A percentile compares a stretch with the other conserved stretches of the same genome.
phyloP scores from a whole-genome alignment of 1,140 invertebrate genomes.

The Campoletis sonorensis region DNA sequence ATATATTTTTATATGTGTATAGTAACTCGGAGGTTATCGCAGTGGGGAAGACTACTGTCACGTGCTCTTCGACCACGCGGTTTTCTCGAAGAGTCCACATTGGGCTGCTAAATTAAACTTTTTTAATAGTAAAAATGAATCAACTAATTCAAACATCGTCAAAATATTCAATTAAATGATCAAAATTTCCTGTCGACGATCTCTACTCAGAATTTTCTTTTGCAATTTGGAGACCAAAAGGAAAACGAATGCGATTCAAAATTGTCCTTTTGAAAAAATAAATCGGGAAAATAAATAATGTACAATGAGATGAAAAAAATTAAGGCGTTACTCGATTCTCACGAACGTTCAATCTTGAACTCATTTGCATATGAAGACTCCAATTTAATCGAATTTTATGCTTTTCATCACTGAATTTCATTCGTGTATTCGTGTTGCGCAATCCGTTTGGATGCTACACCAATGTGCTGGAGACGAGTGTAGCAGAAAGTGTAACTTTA shows the following conservation, averaged over 20 bases:
- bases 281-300: background rate
- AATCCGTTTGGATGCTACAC: background rate
- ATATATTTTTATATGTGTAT: background rate
- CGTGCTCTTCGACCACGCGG: conserved; percentile 53
- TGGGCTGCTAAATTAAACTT: background rate
- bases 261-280: background rate
- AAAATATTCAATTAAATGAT: background rate
- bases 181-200: background rate
- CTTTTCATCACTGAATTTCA: background rate
- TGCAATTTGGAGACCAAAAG: too few relatives aligned
- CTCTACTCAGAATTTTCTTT: too few relatives aligned
- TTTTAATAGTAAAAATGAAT: background rate
- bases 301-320: background rate
- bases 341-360: background rate
- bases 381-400: background rate
- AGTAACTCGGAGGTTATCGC: conserved; percentile 7
- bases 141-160: background rate
- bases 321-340: background rate
- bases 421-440: background rate
- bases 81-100: conserved; percentile 5
- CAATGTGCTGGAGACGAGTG: background rate
- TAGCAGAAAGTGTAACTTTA: conserved; percentile 1
- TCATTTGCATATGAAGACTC: background rate
- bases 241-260: too few relatives aligned
- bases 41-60: conserved; percentile 47